These are phyloP conservation scores for Ceratosolen solmsi DNA, from an alignment of 1,140 invertebrate genomes.

Conservation along the genomic window DNA sequence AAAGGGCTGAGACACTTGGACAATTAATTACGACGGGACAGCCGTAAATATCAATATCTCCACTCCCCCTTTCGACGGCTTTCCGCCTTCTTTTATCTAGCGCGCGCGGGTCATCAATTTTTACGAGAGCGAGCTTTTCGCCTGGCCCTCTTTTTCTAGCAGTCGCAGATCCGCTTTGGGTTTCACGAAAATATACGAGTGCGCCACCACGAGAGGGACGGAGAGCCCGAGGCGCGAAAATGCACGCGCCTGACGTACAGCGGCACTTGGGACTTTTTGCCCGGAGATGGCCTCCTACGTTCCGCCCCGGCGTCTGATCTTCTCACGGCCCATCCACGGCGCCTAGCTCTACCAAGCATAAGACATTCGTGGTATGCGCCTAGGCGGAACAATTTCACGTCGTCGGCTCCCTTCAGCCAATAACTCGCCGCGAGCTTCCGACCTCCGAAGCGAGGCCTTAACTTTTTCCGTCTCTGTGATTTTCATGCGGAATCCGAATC, in stretches of 20 bases:
- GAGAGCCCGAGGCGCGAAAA: neutral
- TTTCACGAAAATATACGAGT: neutral
- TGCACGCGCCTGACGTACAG: too few species aligned
- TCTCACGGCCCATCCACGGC: too few species aligned
- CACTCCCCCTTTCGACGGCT: neutral
- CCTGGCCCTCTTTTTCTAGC: neutral
- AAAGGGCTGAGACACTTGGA: too few species aligned
- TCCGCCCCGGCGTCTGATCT: too few species aligned
- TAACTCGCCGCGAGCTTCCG: neutral
- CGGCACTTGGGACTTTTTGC: too few species aligned
- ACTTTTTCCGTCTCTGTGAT: too few species aligned
- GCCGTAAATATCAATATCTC: constrained; percentile 25
- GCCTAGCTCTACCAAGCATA: neutral
- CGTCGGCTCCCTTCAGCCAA: too few species aligned
- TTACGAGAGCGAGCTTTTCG: constrained; percentile 35
- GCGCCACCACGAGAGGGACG: neutral
- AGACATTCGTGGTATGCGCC: too few species aligned
- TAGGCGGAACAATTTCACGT: too few species aligned
- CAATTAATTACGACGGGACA: neutral
- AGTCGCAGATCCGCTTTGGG: neutral
- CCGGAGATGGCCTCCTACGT: neutral
- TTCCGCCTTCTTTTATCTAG: neutral
- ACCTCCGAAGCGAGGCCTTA: too few species aligned
- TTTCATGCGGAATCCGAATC: too few species aligned
- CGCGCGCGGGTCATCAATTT: constrained; percentile 27